Conservation (phyloP, 2,888 invertebrate species). For the Cosmorhoe ocellata region DNA sequence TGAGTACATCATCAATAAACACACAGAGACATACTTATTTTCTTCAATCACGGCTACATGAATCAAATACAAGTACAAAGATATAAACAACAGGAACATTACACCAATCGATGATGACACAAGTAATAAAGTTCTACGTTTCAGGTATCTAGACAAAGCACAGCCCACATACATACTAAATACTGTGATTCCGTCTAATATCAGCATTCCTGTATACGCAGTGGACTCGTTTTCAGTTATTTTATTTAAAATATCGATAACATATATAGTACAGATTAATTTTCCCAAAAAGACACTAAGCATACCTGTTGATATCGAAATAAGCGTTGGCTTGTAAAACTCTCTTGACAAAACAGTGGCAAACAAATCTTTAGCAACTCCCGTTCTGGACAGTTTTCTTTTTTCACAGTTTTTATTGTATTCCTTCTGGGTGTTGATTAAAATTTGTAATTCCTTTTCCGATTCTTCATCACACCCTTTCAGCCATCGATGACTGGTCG, state of each 20-base stretch:
- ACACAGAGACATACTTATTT: slow-evolving; percentile 38
- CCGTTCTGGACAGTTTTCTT: slow-evolving; percentile 3
- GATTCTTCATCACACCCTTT: slow-evolving; percentile 44
- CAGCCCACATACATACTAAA: slow-evolving; percentile 45
- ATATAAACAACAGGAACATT: slow-evolving; percentile 37
- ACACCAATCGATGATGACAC: slow-evolving; percentile 33
- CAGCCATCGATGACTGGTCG: slow-evolving; percentile 42
- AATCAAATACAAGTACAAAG: slow-evolving; percentile 42
- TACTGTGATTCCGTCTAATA: slow-evolving; percentile 53
- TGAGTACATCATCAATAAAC: slow-evolving; percentile 38
- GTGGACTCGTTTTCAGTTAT: slow-evolving; percentile 43
- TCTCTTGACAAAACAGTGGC: slow-evolving; percentile 29
- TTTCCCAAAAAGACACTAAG: slow-evolving; percentile 44
- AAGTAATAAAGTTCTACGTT: slow-evolving; percentile 42
- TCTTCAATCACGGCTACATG: slow-evolving; percentile 33
- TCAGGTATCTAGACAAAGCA: slow-evolving; percentile 35
- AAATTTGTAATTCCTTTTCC: slow-evolving; percentile 42
- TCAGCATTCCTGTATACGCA: slow-evolving; percentile 51
- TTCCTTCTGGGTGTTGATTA: slow-evolving; percentile 41
- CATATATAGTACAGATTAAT: slow-evolving; percentile 46
- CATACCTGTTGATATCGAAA: slow-evolving; percentile 32
- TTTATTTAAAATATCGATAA: slow-evolving; percentile 50
- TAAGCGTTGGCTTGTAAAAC: slow-evolving; percentile 46
- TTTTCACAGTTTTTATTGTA: slow-evolving; percentile 22
- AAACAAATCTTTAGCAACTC: slow-evolving; percentile 14